Percentiles rank a stretch among this genome's conserved stretches.
phyloP scores from a whole-genome alignment of 37 sponge, comb jelly and placozoan species.

The Halisarca cf. caerulea region DNA sequence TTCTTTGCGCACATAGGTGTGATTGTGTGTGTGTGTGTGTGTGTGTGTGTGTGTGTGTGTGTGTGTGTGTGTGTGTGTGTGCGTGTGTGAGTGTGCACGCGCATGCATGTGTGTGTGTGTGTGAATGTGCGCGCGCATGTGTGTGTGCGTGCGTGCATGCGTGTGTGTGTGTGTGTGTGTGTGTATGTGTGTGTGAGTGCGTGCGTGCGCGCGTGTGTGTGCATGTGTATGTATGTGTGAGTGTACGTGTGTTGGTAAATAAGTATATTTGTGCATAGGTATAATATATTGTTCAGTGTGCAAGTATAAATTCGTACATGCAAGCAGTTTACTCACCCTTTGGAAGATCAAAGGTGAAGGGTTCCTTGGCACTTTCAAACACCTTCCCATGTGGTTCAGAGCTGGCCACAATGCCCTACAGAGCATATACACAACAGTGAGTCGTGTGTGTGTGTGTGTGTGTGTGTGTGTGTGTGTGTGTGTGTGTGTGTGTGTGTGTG shows the following conservation, averaged over 20 bases:
- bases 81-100: slow-evolving; percentile 21
- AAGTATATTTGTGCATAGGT: too few species aligned
- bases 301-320: too few species aligned
- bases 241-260: too few species aligned
- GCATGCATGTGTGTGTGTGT: slow-evolving; percentile 28
- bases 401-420: slow-evolving; percentile 2
- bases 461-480: slow-evolving; percentile 39
- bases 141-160: slow-evolving; percentile 25
- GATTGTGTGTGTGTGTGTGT: background rate
- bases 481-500: slow-evolving; percentile 42
- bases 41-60: background rate
- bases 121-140: slow-evolving; percentile 32
- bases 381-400: background rate
- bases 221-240: too few species aligned
- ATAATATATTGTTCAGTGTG: too few species aligned
- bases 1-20: too few species aligned
- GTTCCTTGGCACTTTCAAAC: background rate
- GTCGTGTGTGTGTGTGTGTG: slow-evolving; percentile 34
- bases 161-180: slow-evolving; percentile 36
- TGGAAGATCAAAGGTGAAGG: background rate
- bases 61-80: slow-evolving; percentile 15
- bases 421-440: background rate
- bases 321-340: too few species aligned
- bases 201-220: background rate
- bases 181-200: background rate